Base-by-base conservation (phyloP, 64 coral and sea anemone species). In the Acropora yongei region DNA sequence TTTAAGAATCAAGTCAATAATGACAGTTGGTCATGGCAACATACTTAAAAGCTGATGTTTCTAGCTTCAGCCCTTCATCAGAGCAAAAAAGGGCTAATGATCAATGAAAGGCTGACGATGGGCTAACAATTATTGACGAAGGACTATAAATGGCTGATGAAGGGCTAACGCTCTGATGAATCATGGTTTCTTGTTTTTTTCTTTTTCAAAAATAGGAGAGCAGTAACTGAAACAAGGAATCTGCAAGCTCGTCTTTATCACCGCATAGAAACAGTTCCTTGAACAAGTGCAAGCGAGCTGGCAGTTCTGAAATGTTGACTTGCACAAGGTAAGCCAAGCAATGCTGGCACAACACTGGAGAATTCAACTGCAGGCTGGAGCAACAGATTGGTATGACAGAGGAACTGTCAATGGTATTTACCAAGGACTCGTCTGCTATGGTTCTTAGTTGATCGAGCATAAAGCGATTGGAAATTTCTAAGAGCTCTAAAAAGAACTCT, bases 291-390 rank as follows among this genome's bases (percentile, higher is more conserved):
- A 72, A 58, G 57, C 60, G 83, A 16, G 9, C 19, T 17, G 74
- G 39, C 45, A 87, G 76, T 39, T 87, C 75, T 43, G 73, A 69
- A 5, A 87, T 39, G 46, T 93, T 86, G 20, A 86, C 50, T 11
- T 78, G 44, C n/a, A 93, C 46, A 80, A 87, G 82, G 82, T 85
- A 93, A 13, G 41, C 49, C n/a, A 93, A 20, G 9, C 91, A 77
- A 87, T 79, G 77, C 18, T 14, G 44, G 66, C 91, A 93, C 45
- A 93, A n/a, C 9, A 47, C 4, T 42, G 79, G 49, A 8, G 91
- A 93, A 72, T 93, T 84, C 17, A 79, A 47, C 16, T 44, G 83
- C 49, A 75, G 49, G 57, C 78, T 84, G 45, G 3, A 78, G 40
- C 17, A n/a, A 41, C 46, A 80, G 13, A 87, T 72, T 57, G 76